A percentile compares a stretch with the other conserved stretches of the same genome.
Conservation (phyloP, 2,888 invertebrate species). For the Brenthis ino region DNA sequence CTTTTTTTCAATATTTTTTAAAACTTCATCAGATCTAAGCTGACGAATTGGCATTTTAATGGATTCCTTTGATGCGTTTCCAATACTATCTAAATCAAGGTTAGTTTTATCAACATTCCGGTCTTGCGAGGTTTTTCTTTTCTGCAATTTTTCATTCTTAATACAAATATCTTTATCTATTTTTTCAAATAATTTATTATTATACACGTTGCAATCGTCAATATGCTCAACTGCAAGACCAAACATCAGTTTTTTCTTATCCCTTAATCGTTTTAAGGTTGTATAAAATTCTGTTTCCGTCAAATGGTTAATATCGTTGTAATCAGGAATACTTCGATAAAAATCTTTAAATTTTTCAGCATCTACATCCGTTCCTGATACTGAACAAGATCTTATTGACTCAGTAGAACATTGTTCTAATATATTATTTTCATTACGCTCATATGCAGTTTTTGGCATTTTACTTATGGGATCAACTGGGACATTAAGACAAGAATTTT, state of each 20-base stretch:
- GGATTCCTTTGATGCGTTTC: slow-evolving; percentile 43
- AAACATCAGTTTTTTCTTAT: slow-evolving; percentile 83
- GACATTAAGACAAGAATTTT: slow-evolving; percentile 87
- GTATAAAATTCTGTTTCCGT: slow-evolving; percentile 89
- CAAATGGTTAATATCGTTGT: slow-evolving; percentile 88
- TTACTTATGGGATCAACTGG: slow-evolving; percentile 88
- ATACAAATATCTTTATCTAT: slow-evolving; percentile 39
- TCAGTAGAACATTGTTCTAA: slow-evolving; percentile 66
- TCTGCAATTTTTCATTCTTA: slow-evolving; percentile 25
- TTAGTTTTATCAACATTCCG: slow-evolving; percentile 23
- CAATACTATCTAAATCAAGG: slow-evolving; percentile 32
- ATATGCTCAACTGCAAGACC: slow-evolving; percentile 63
- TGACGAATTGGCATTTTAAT: slow-evolving; percentile 51
- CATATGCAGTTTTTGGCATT: slow-evolving; percentile 87
- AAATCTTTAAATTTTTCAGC: slow-evolving; percentile 86
- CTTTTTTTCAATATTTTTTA: slow-evolving; percentile 37
- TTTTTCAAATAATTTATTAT: slow-evolving; percentile 38
- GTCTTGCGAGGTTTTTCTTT: slow-evolving; percentile 20
- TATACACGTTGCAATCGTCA: slow-evolving; percentile 49
- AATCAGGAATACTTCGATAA: slow-evolving; percentile 90
- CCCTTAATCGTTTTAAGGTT: slow-evolving; percentile 85
- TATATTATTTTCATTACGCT: slow-evolving; percentile 76
- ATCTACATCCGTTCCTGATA: slow-evolving; percentile 65
- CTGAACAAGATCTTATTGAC: slow-evolving; percentile 60
- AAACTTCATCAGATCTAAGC: slow-evolving; percentile 11